Base-by-base conservation (phyloP, 2,888 invertebrate species). In the Mesodorylaimus sp. region DNA sequence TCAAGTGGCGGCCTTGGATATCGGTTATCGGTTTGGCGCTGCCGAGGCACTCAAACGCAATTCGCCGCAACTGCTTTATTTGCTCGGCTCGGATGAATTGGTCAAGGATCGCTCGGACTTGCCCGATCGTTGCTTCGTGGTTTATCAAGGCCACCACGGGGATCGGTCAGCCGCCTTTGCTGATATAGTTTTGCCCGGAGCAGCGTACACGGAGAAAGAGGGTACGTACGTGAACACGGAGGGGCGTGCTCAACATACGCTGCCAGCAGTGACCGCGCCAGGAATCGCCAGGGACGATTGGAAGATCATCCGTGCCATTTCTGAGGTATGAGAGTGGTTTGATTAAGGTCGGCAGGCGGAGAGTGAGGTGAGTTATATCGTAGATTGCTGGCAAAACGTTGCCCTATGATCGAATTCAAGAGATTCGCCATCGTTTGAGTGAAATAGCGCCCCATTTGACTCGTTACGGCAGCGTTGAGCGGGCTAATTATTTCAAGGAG, bases 191-290 rank as follows among this genome's bases (percentile, higher is more conserved):
- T 71, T 97, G 13, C 89, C 97, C 1, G 72, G 93, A 53, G 88
- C 89, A 3, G 93, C 97, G 0, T 99, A 95, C 71, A 97, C 97
- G 0, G 97, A 97, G 75, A 97, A 97, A 72, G 81, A 84, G 66
- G 89, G 78, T n/a, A 89, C 85, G 1, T 97, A 83, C 69, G 89
- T 89, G 0, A 97, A 97, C 72, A 93, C 88, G 0, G 97, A 99
- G 74, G 97, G 97, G 1, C 77, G 95, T 55, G 79, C 91, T 32
- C 93, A 95, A 70, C 81, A 86, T 3, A 32, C 52, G 2, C 44
- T 41, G 44, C 59, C 61, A 21, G 66, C 64, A 5, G 57, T 67
- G 3, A 28, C 55, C 2, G 59, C 65, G 38, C 66, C 65, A 13
- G 66, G 66, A 47, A 57, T 60, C n/a, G 93, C 91, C 0, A 76